These are phyloP conservation scores for Cheilosia impressa DNA, from an alignment of 2,888 invertebrate species.

Conservation along the genomic window DNA sequence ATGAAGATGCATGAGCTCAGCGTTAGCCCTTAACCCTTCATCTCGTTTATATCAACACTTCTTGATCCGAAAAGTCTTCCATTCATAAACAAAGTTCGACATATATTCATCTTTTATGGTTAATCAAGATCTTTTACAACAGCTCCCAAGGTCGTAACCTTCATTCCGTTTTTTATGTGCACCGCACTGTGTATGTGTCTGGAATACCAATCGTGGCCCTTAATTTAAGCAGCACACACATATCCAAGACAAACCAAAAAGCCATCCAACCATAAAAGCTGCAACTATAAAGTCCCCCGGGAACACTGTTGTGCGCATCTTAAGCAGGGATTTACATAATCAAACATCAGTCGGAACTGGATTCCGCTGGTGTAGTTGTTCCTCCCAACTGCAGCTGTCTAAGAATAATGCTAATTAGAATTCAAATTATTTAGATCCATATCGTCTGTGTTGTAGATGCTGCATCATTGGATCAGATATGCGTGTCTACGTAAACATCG, in stretches of 20 bases:
- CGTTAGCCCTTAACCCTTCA: background rate
- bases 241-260: background rate
- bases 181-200: background rate
- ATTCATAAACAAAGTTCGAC: slow-evolving; percentile 20
- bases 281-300: slow-evolving; percentile 11
- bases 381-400: background rate
- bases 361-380: slow-evolving; percentile 7
- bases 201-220: slow-evolving; percentile 18
- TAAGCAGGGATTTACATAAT: slow-evolving; percentile 62
- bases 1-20: no score
- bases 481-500: slow-evolving; percentile 25
- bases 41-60: background rate
- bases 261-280: slow-evolving; percentile 28
- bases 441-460: background rate
- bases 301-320: slow-evolving; percentile 13
- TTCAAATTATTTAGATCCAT: slow-evolving; percentile 45
- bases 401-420: slow-evolving; percentile 46
- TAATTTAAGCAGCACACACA: background rate
- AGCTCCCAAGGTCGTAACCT: slow-evolving; percentile 57
- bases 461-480: slow-evolving; percentile 20
- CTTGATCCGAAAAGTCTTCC: background rate
- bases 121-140: slow-evolving; percentile 57
- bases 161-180: slow-evolving; percentile 54
- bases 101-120: slow-evolving; percentile 42
- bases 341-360: slow-evolving; percentile 54